A percentile compares a stretch with the other conserved stretches of the same genome.
Conservation (phyloP, 2,113 vertebrate genomes). For the Pyxicephalus adspersus region DNA sequence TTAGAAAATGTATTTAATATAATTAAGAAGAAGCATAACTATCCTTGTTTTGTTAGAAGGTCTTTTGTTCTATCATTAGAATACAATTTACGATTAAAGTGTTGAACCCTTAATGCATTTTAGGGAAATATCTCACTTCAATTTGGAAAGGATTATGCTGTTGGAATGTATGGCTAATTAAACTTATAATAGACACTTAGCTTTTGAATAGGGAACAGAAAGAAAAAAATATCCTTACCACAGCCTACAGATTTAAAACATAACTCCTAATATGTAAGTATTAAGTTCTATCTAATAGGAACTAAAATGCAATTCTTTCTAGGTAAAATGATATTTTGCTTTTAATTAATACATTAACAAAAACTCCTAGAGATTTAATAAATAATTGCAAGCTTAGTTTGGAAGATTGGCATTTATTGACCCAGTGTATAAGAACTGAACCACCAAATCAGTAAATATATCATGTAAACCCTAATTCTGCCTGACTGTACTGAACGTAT, state of each 20-base stretch:
- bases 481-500: too few species aligned
- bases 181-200: slow-evolving; percentile 38
- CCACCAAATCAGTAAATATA: too few species aligned
- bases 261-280: not conserved
- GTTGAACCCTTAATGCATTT: slow-evolving; percentile 37
- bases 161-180: slow-evolving; percentile 47
- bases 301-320: too few species aligned
- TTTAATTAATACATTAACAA: too few species aligned
- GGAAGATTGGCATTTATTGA: too few species aligned
- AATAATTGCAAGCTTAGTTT: too few species aligned
- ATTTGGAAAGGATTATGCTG: slow-evolving; percentile 49
- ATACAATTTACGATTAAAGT: slow-evolving; percentile 34
- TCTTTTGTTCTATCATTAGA: slow-evolving; percentile 46
- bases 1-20: slow-evolving; percentile 35
- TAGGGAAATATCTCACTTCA: slow-evolving; percentile 36
- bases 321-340: too few species aligned
- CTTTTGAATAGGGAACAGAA: slow-evolving; percentile 40
- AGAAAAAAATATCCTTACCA: slow-evolving; percentile 7
- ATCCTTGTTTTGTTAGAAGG: slow-evolving; percentile 32
- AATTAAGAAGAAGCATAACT: slow-evolving; percentile 29
- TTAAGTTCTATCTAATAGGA: too few species aligned
- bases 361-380: too few species aligned
- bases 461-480: too few species aligned
- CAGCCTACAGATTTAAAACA: slow-evolving; percentile 8
- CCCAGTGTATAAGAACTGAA: too few species aligned